Evolutionary conservation across 1,140 invertebrate genomes (phyloP).

Genomic region (Leptinotarsa undecemlineata): DNA sequence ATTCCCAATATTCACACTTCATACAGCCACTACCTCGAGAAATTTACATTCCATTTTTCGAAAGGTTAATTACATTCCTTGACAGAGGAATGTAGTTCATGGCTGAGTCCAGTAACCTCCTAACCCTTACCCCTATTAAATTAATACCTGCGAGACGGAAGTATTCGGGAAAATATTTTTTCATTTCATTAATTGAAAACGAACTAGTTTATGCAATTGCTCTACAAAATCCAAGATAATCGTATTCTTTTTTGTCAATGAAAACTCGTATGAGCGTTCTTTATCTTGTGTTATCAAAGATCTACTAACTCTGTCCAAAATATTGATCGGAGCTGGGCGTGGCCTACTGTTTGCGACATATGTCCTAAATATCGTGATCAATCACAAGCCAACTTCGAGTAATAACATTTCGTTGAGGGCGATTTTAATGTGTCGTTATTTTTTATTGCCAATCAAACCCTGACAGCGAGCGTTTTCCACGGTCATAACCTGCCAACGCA

Average conservation of each 20-base stretch:
- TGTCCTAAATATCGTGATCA: conserved; percentile 11
- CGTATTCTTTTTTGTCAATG: not conserved
- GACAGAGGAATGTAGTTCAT: too few species aligned
- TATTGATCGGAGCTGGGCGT: conserved; percentile 21
- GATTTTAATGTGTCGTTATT: not conserved
- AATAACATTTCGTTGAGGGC: not conserved
- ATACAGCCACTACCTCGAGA: too few species aligned
- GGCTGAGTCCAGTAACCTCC: conserved; percentile 1
- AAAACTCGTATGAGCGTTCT: not conserved
- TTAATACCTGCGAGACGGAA: not conserved
- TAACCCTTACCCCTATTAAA: not conserved
- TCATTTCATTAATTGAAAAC: not conserved
- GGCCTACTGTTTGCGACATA: conserved; percentile 12
- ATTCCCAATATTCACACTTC: too few species aligned
- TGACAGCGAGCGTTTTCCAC: not conserved
- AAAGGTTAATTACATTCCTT: too few species aligned
- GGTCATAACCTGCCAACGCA: not conserved
- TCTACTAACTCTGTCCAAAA: conserved; percentile 19
- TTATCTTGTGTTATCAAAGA: conserved; percentile 6
- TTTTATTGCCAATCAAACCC: not conserved
- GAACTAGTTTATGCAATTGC: not conserved
- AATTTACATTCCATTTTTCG: too few species aligned
- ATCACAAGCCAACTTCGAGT: conserved; percentile 12
- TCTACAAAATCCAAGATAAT: not conserved
- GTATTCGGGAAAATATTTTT: not conserved